phyloP scores from a whole-genome alignment of 2,113 vertebrate genomes.

The Oxygymnocypris stewartii region DNA sequence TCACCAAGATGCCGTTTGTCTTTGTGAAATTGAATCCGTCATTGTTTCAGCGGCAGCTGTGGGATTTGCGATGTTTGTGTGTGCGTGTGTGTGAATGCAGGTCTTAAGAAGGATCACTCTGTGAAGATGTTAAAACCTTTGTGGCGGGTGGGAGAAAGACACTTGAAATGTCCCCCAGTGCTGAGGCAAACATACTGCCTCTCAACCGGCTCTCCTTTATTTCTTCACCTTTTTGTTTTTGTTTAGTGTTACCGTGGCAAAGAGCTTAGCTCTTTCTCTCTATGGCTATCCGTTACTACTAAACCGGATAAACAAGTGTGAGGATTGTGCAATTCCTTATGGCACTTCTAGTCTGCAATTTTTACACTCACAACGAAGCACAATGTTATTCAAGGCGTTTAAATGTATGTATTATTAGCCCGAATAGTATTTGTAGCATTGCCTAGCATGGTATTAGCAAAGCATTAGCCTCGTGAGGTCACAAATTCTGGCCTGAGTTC shows the following conservation, averaged over 20 bases:
- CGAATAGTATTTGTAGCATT: neutral
- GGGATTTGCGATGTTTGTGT: slow-evolving; percentile 50
- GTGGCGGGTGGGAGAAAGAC: slow-evolving; percentile 38
- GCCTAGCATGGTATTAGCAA: neutral
- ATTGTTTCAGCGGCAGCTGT: slow-evolving; percentile 60
- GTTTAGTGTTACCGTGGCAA: slow-evolving; percentile 34
- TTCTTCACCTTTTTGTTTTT: slow-evolving; percentile 43
- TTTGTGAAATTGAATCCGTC: slow-evolving; percentile 63
- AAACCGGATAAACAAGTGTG: slow-evolving; percentile 39
- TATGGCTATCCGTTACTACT: slow-evolving; percentile 25
- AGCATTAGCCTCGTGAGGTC: neutral
- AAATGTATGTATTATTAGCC: neutral
- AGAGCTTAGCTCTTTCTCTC: slow-evolving; percentile 23
- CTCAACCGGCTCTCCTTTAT: slow-evolving; percentile 21
- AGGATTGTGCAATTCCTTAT: slow-evolving; percentile 32
- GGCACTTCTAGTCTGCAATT: neutral
- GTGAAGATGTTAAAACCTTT: slow-evolving; percentile 59
- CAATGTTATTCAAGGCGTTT: neutral
- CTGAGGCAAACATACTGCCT: slow-evolving; percentile 33
- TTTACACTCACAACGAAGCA: neutral
- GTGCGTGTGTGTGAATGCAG: slow-evolving; percentile 44
- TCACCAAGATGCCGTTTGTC: slow-evolving; percentile 49
- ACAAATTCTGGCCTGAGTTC: neutral
- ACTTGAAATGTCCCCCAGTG: slow-evolving; percentile 43
- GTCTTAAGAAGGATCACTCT: slow-evolving; percentile 57